Evolutionary conservation across 2,113 vertebrate genomes (phyloP).

Genomic region (Acrocephalus kingi): DNA sequence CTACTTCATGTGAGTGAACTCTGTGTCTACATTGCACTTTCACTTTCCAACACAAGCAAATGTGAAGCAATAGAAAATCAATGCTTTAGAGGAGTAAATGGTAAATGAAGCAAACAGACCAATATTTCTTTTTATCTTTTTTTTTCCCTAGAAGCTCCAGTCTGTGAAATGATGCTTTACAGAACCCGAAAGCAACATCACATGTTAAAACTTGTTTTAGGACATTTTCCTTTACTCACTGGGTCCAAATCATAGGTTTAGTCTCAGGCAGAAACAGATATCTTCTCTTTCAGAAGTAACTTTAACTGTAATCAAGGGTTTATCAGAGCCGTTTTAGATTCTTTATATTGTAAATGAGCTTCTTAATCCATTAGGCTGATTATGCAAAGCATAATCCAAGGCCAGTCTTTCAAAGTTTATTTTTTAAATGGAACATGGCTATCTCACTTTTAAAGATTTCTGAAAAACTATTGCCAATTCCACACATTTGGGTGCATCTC

Average conservation of each 20-base stretch:
- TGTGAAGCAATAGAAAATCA: not conserved
- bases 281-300: not conserved
- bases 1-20: not conserved
- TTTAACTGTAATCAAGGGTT: constrained; percentile 27
- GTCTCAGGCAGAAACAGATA: constrained; percentile 18
- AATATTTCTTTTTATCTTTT: not conserved
- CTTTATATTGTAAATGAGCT: constrained; percentile 53
- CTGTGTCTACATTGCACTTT: not conserved
- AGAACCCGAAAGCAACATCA: not conserved
- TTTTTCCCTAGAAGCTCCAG: not conserved
- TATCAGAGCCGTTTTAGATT: not conserved
- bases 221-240: not conserved
- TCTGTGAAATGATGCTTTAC: not conserved
- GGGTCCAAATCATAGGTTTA: not conserved
- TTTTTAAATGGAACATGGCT: constrained; percentile 26
- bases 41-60: not conserved
- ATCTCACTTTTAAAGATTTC: constrained; percentile 45
- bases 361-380: constrained; percentile 52
- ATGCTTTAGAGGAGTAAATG: not conserved
- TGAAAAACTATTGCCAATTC: not conserved
- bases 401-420: constrained; percentile 17
- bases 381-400: constrained; percentile 47
- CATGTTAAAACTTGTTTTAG: not conserved
- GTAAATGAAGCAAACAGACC: not conserved
- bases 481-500: constrained; percentile 31